phyloP scores from a whole-genome alignment of 1,140 invertebrate species.

The Lepidostoma basale region DNA sequence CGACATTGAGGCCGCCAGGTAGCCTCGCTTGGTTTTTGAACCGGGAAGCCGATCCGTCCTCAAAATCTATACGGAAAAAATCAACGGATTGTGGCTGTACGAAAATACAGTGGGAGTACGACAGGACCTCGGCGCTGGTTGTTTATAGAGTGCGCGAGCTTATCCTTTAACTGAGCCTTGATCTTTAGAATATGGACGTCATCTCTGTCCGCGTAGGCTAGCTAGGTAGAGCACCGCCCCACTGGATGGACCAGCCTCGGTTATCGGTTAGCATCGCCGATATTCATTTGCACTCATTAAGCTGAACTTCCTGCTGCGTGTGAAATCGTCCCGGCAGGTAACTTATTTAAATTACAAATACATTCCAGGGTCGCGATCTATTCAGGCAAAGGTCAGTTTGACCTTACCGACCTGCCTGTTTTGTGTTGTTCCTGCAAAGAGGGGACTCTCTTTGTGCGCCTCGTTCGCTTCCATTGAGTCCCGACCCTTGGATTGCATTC shows the following conservation, averaged over 20 bases:
- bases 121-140: constrained; percentile 6
- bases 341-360: not conserved
- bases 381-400: constrained; percentile 29
- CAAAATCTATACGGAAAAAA: constrained; percentile 25
- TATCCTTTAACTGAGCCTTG: constrained; percentile 1
- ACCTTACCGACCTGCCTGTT: constrained; percentile 36
- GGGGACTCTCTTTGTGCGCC: not conserved
- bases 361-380: constrained; percentile 3
- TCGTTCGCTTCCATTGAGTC: not conserved
- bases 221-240: not conserved
- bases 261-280: not conserved
- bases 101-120: constrained; percentile 15
- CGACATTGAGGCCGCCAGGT: constrained; percentile 40
- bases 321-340: constrained; percentile 3
- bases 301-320: constrained; percentile 4
- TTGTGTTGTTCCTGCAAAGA: not conserved
- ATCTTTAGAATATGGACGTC: not conserved
- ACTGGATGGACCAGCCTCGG: not conserved
- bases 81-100: constrained; percentile 1
- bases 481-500: not conserved
- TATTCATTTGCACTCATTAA: not conserved
- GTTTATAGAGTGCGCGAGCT: not conserved
- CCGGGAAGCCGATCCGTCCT: constrained; percentile 37
- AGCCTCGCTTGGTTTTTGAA: constrained; percentile 43
- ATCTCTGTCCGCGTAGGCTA: not conserved